Conservation (phyloP, 2,888 invertebrate genomes). For the Trissolcus brochymenae region DNA sequence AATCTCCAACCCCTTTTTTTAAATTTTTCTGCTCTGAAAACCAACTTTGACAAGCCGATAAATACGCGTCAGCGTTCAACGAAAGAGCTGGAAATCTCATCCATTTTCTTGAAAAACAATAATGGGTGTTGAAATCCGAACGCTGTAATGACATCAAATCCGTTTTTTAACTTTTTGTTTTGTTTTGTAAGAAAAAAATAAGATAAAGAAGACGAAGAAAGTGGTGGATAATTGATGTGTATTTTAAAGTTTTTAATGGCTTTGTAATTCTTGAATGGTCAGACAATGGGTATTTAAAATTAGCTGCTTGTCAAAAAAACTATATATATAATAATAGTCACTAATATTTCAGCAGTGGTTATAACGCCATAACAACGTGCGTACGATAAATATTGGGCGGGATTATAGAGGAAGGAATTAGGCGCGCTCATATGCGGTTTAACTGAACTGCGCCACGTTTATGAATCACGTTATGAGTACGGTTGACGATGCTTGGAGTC, state of each 20-base stretch:
- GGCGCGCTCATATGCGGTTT: constrained; percentile 55
- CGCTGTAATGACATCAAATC: neutral
- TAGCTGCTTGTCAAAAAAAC: constrained; percentile 16
- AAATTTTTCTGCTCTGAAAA: constrained; percentile 37
- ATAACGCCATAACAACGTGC: constrained; percentile 32
- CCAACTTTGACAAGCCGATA: constrained; percentile 17
- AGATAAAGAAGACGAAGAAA: too few species aligned
- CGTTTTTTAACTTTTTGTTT: neutral
- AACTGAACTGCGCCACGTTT: constrained; percentile 54
- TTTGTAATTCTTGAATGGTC: neutral
- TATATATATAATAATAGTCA: constrained; percentile 37
- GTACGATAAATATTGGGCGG: constrained; percentile 16
- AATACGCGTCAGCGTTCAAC: neutral
- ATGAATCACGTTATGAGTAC: constrained; percentile 54
- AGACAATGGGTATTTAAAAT: constrained; percentile 1
- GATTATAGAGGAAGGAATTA: constrained; percentile 54
- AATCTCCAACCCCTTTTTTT: constrained; percentile 64
- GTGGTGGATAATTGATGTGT: neutral
- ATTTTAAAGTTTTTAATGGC: neutral
- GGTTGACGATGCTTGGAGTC: constrained; percentile 25
- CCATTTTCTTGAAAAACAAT: constrained; percentile 1
- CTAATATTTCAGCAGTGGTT: constrained; percentile 26
- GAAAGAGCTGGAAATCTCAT: constrained; percentile 6
- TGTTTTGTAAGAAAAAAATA: neutral
- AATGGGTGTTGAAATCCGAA: neutral